Evolutionary conservation across 2,888 invertebrate genomes (phyloP).

Genomic region (Xestia rhomboidea): DNA sequence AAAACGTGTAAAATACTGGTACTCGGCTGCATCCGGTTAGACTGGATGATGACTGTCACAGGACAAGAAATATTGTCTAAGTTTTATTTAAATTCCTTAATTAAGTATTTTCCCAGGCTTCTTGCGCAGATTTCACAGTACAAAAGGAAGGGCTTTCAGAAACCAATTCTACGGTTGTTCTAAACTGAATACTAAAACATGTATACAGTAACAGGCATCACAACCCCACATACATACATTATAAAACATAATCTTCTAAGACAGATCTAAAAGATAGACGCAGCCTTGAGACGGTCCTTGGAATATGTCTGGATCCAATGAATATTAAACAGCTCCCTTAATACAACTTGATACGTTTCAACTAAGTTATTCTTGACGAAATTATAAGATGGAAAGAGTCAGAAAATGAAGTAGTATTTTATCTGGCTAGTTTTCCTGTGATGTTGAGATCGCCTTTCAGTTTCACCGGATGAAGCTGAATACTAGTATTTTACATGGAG

Average conservation of each 20-base stretch:
- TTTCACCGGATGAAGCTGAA: neutral
- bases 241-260: conserved; percentile 37
- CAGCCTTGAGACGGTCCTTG: conserved; percentile 65
- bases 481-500: neutral
- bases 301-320: conserved; percentile 60
- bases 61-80: neutral
- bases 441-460: neutral
- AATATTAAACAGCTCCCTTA: conserved; percentile 64
- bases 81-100: neutral
- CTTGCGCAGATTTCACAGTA: neutral
- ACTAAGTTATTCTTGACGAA: conserved; percentile 35
- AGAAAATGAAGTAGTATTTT: neutral
- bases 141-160: neutral
- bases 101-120: no score
- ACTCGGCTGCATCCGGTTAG: neutral
- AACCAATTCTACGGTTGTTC: neutral
- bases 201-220: neutral
- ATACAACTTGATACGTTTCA: conserved; percentile 40
- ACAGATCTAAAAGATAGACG: conserved; percentile 26
- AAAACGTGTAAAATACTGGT: neutral
- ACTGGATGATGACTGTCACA: neutral
- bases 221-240: conserved; percentile 31
- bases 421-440: neutral
- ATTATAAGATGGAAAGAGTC: neutral
- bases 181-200: neutral